Evolutionary conservation across 2,888 invertebrate species (phyloP), one percentile per base, ranked within the genome.

Genomic region (Rhopalosiphum nymphaeae): DNA sequence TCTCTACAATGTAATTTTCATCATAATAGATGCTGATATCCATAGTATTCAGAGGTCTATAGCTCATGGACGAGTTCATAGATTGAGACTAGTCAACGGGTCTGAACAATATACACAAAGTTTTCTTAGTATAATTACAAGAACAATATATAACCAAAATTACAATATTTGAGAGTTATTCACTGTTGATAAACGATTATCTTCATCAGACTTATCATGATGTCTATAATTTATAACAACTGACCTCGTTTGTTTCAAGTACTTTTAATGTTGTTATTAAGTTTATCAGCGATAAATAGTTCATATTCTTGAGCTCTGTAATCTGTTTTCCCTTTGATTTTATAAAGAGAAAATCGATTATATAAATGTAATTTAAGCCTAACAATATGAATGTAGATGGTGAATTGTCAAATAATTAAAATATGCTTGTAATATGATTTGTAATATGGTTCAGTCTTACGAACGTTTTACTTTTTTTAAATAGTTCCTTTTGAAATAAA

Each of bases 171-270:
- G 56, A 91, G 84, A 91, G 84, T 56, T n/a, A n/a, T n/a, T 78
- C 13, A n/a, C 36, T 42, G 91, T 44, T 44, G 56, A 44, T 85
- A 91, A 91, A 91, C 42, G 91, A 85, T 91, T 91, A 91, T 91
- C 85, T 91, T 36, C 44, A 42, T 84, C 36, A n/a, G n/a, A 21
- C 44, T 85, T 91, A 91, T 91, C 91, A 25, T 3, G n/a, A 21
- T 13, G 44, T 36, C 91, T 84, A 91, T 84, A 56, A 85, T 84
- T 91, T 44, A 85, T 42, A 56, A 84, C 44, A 7, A 91, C 53
- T 44, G n/a, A 91, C 44, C 85, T 44, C 7, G 85, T 56, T 91
- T 42, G 91, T 56, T 57, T 25, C n/a, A 85, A 91, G 91, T 44
- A 56, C 44, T 56, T 85, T 85, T 56, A 44, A 85, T 21, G 26